Percentiles rank a stretch among this genome's conserved stretches.
phyloP scores from a whole-genome alignment of 2,113 vertebrate genomes.

The Malurus cyaneus region DNA sequence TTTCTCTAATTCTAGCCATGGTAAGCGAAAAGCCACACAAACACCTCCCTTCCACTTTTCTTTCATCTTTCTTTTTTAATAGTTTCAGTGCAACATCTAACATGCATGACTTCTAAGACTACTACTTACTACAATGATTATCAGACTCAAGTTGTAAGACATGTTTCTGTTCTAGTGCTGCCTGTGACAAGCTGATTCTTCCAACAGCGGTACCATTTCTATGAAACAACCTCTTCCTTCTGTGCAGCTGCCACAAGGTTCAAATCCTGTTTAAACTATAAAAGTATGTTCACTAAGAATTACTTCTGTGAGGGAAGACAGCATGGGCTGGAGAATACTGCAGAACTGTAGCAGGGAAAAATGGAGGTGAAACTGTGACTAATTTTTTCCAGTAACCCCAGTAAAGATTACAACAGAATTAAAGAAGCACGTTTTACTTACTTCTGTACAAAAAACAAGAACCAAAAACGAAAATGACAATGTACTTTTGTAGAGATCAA shows the following conservation, averaged over 20 bases:
- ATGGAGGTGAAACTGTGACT: not conserved
- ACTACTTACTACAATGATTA: not conserved
- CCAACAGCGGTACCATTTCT: not conserved
- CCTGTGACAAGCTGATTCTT: not conserved
- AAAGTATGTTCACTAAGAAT: not conserved
- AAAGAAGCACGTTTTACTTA: not conserved
- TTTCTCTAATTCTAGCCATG: not conserved
- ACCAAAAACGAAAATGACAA: not conserved
- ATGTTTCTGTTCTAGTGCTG: not conserved
- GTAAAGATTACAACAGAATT: not conserved
- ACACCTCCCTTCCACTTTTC: not conserved
- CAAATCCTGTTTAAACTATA: not conserved
- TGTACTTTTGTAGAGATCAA: not conserved
- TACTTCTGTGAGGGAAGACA: not conserved
- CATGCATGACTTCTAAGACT: not conserved
- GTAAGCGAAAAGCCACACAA: not conserved
- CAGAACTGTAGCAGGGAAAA: not conserved
- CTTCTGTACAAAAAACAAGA: not conserved
- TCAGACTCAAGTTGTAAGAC: fast-evolving
- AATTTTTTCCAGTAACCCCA: not conserved
- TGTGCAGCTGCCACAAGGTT: not conserved
- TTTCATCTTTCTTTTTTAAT: not conserved
- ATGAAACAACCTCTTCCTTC: not conserved
- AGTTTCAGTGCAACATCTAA: not conserved
- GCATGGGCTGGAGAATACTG: not conserved